Evolutionary conservation across 2,888 invertebrate genomes (phyloP).

Genomic region (Synanthedon formicaeformis): DNA sequence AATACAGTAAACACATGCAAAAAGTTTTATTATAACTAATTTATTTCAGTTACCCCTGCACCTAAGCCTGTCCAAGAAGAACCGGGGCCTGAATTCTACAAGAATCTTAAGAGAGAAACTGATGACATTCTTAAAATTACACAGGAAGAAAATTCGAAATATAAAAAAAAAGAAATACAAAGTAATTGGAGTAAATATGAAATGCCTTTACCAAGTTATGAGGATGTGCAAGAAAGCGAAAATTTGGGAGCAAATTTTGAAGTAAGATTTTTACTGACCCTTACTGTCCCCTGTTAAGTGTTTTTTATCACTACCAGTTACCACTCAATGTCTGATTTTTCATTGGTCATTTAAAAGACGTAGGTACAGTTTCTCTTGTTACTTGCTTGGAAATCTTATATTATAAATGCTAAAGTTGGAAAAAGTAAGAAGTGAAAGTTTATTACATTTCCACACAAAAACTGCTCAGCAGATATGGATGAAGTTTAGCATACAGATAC

Average conservation of each 20-base stretch:
- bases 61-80: conserved; percentile 39
- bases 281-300: no score
- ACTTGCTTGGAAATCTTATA: no score
- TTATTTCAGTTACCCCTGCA: conserved; percentile 20
- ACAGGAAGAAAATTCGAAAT: conserved; percentile 52
- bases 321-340: no score
- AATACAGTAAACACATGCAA: conserved; percentile 5
- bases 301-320: no score
- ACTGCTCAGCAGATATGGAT: no score
- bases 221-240: conserved; percentile 54
- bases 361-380: no score
- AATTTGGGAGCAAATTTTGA: conserved; percentile 62
- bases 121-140: conserved; percentile 61
- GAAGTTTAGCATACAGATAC: no score
- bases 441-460: no score
- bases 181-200: conserved; percentile 67
- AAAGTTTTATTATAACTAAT: neutral
- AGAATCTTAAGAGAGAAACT: conserved; percentile 50
- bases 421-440: no score
- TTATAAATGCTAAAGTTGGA: no score
- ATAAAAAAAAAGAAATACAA: conserved; percentile 60
- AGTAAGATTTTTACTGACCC: conserved; percentile 18
- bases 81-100: conserved; percentile 53
- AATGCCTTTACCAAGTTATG: conserved; percentile 57
- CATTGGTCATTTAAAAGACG: no score